Conservation (phyloP, 2,888 invertebrate genomes). For the Gari tellinella region DNA sequence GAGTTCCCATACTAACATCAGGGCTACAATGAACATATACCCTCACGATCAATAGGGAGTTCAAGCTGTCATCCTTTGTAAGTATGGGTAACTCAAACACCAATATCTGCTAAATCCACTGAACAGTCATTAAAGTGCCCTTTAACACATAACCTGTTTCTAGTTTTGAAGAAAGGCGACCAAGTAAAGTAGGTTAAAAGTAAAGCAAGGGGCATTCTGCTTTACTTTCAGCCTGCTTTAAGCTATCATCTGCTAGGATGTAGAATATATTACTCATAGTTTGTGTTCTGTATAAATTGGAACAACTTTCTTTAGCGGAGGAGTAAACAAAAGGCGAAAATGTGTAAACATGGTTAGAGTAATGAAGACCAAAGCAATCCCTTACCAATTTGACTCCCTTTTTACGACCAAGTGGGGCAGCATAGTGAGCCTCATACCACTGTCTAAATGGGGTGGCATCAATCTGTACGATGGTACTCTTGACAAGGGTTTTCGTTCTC, state of each 20-base stretch:
- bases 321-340: background rate
- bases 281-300: no score
- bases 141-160: background rate
- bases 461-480: conserved; percentile 98
- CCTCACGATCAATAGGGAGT: background rate
- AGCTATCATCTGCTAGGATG: no score
- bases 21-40: background rate
- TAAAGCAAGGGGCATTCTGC: no score
- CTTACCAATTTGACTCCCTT: conserved; percentile 93
- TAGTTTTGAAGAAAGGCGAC: no score
- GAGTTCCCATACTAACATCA: background rate
- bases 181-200: no score
- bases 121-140: background rate
- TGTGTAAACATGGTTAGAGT: background rate
- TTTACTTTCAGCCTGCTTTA: no score
- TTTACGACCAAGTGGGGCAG: conserved; percentile 97
- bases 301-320: no score
- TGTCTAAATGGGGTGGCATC: conserved; percentile 99
- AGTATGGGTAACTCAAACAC: no score
- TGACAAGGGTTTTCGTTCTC: conserved; percentile 99
- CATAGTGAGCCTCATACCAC: conserved; percentile 99
- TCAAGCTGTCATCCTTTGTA: background rate
- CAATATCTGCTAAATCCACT: background rate
- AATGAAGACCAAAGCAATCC: conserved; percentile 73
- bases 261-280: no score